Percentiles rank a stretch among this genome's conserved stretches.
These are phyloP conservation scores for Micromesistius poutassou DNA, from an alignment of 2,797 vertebrate species.

Conservation along the genomic window DNA sequence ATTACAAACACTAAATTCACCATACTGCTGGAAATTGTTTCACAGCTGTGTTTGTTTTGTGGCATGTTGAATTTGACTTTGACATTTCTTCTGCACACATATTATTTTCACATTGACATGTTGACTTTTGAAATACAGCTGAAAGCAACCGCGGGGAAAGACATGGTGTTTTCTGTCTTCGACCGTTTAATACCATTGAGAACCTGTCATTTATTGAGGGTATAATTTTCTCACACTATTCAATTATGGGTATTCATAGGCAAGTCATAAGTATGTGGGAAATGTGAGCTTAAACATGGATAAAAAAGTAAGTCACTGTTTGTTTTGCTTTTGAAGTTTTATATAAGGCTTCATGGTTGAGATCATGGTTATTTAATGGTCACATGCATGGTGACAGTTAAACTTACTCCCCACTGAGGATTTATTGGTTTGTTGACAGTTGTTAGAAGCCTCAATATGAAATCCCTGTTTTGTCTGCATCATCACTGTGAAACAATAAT, in stretches of 20 bases:
- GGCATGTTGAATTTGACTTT: constrained; percentile 43
- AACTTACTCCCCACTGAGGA: background rate
- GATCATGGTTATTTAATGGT: background rate
- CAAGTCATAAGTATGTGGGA: too few relatives aligned
- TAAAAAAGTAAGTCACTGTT: background rate
- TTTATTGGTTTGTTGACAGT: background rate
- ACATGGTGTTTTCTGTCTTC: background rate
- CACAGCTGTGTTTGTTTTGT: constrained; percentile 51
- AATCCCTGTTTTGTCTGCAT: background rate
- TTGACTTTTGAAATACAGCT: background rate
- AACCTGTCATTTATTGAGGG: background rate
- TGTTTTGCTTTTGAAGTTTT: background rate
- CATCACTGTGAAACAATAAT: background rate
- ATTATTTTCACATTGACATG: background rate
- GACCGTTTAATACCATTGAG: background rate
- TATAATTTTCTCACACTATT: background rate
- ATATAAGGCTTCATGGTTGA: background rate
- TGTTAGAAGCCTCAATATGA: background rate
- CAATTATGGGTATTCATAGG: background rate
- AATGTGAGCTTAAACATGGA: background rate
- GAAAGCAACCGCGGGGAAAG: background rate
- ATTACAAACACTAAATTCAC: constrained; percentile 28
- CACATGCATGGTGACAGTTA: background rate
- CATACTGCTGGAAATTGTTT: constrained; percentile 30
- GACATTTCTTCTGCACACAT: background rate